Evolutionary conservation across 2,113 vertebrate genomes (phyloP), one percentile per base, ranked within the genome.

Genomic region (Rhipidura dahli): DNA sequence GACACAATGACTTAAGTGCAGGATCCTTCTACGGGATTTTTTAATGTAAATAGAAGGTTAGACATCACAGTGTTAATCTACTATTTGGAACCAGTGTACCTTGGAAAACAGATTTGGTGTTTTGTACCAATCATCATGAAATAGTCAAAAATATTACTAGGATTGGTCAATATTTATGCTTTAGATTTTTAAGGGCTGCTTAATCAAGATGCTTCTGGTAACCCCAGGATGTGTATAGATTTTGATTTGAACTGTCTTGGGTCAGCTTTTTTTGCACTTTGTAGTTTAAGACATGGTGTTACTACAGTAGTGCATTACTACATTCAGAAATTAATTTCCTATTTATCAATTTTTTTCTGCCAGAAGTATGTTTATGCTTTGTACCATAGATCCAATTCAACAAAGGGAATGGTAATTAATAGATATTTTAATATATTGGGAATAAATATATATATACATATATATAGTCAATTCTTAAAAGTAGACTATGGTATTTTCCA

Each of bases 391-490:
- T 91, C 63, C 27, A 73, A 7, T 93, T 97, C 61, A 83, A 87
- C 76, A 89, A 92, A 93, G 82, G 79, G 65, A 85, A 91, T 82
- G 20, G 82, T 89, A 89, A 90, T 45, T 44, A 39, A 83, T 19
- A 87, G 45, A 16, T 89, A 73, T 88, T 94, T 94, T 94, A 95
- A 94, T 94, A 95, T 96, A 71, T 87, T 80, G 81, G 9, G 51
- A 90, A 69, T 79, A 91, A 47, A 78, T 73, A 81, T n/a, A 72
- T n/a, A 72, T 89, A 80, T 11, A 57, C 39, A 42, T 77, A 78
- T 54, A 86, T 56, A 76, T 31, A 78, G 56, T 69, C 69, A 70
- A 4, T 80, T 57, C 59, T 85, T 13, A 76, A 87, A 95, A 93
- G 68, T 94, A 94, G 63, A 83, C 70, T 57, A 63, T 82, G 68